These are phyloP conservation scores for Cryptotermes secundus DNA, from an alignment of 1,140 invertebrate genomes.

Conservation along the genomic window DNA sequence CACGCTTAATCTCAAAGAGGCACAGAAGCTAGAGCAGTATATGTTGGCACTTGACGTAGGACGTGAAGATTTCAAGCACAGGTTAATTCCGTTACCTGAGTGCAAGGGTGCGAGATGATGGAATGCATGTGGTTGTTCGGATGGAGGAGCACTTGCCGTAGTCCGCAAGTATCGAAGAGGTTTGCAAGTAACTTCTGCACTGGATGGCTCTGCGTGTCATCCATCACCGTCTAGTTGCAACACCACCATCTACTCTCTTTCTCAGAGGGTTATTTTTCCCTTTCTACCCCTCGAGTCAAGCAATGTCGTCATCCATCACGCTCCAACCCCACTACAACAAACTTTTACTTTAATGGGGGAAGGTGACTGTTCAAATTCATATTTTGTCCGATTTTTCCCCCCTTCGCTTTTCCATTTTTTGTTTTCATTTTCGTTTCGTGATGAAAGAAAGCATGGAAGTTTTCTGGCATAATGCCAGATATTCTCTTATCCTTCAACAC, in stretches of 20 bases:
- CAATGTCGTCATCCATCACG: constrained; percentile 1
- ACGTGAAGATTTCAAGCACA: not conserved
- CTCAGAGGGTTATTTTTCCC: not conserved
- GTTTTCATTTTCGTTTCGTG: not conserved
- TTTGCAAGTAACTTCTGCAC: not conserved
- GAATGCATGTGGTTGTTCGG: not conserved
- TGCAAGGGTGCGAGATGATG: not conserved
- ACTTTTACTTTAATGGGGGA: constrained; percentile 16
- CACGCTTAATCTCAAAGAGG: too few relatives aligned
- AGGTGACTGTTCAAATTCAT: constrained; percentile 19
- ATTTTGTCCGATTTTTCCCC: not conserved
- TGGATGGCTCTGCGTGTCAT: not conserved
- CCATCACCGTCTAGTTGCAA: not conserved
- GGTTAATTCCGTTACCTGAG: not conserved
- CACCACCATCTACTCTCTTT: not conserved
- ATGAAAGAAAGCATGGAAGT: not conserved
- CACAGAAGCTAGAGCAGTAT: too few relatives aligned
- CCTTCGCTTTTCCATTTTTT: not conserved
- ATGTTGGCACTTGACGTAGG: too few relatives aligned
- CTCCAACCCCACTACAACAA: constrained; percentile 4
- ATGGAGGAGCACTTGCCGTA: not conserved
- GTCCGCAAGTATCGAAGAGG: not conserved
- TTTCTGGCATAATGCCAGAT: not conserved
- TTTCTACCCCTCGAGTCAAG: constrained; percentile 1
- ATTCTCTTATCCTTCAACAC: not conserved